phyloP scores from a whole-genome alignment of 64 coral and sea anemone genomes.

The Exaiptasia diaphana region DNA sequence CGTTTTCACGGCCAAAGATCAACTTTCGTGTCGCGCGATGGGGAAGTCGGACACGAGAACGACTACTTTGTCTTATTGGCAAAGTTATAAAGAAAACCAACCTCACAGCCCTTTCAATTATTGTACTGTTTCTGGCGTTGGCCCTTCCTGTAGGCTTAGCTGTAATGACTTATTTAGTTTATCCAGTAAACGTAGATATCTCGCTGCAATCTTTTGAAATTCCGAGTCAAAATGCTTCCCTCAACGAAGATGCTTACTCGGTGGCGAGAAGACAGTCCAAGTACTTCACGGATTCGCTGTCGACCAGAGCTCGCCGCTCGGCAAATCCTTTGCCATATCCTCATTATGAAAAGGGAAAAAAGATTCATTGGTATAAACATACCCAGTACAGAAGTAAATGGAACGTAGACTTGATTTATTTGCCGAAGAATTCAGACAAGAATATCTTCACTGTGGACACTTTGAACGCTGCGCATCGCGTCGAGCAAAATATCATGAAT shows the following conservation, averaged over 20 bases:
- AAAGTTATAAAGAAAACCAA: conserved; percentile 4
- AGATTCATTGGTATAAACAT: neutral
- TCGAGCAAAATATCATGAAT: conserved; percentile 77
- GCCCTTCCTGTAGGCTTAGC: conserved; percentile 22
- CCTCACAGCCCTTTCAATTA: neutral
- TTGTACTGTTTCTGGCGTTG: conserved; percentile 16
- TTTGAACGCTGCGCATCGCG: conserved; percentile 53
- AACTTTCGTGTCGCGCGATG: neutral
- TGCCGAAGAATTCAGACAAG: conserved; percentile 55
- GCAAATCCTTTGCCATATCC: conserved; percentile 17
- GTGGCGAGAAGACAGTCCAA: conserved; percentile 39
- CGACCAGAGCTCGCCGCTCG: neutral
- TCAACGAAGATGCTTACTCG: conserved; percentile 28
- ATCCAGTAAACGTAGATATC: conserved; percentile 38
- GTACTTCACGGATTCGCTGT: neutral
- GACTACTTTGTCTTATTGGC: neutral
- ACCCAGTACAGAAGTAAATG: conserved; percentile 29
- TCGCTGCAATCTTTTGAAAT: conserved; percentile 78
- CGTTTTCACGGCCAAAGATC: conserved; percentile 19
- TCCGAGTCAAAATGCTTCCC: conserved; percentile 62
- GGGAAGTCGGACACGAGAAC: neutral
- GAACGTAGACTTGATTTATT: conserved; percentile 77
- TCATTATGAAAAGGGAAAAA: neutral
- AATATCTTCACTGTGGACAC: conserved; percentile 93
- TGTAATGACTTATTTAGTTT: neutral